Conservation (phyloP, 2,888 invertebrate genomes). For the Hipparchia sbordonii region DNA sequence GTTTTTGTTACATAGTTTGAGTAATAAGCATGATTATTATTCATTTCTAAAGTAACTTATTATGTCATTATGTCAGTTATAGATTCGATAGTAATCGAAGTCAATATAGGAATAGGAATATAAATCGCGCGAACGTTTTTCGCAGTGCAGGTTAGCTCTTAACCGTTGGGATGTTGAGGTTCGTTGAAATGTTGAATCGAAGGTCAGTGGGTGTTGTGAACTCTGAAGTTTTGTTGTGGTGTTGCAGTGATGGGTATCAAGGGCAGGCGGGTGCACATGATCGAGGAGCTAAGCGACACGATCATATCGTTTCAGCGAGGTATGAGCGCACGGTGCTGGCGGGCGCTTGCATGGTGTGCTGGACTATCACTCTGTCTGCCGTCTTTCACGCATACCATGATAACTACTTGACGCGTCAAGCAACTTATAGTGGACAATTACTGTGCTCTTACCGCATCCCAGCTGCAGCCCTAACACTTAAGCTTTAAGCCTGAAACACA, state of each 20-base stretch:
- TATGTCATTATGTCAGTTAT: background rate
- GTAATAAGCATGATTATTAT: background rate
- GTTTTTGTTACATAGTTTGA: background rate
- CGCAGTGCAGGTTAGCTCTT: no score
- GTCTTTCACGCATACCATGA: slow-evolving; percentile 4
- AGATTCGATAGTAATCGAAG: background rate
- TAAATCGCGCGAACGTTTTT: no score
- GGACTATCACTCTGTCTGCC: slow-evolving; percentile 50
- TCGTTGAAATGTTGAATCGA: background rate
- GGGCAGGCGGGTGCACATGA: slow-evolving; percentile 98
- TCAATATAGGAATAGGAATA: no score
- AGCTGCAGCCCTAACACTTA: background rate
- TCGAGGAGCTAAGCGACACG: slow-evolving; percentile 98
- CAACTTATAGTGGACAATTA: background rate
- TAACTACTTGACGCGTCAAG: slow-evolving; percentile 17
- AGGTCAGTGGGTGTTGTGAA: slow-evolving; percentile 9
- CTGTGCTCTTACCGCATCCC: background rate
- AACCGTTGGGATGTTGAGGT: background rate
- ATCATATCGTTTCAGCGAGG: slow-evolving; percentile 99
- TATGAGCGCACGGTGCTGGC: slow-evolving; percentile 83
- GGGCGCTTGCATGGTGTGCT: slow-evolving; percentile 72
- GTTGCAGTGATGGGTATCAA: slow-evolving; percentile 99
- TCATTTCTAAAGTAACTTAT: background rate
- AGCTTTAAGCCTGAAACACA: no score
- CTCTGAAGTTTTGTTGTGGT: slow-evolving; percentile 65